A percentile compares a stretch with the other conserved stretches of the same genome.
Conservation (phyloP, 30 jellyfish, hydroid and myxozoan genomes). For the Mastigias papua region DNA sequence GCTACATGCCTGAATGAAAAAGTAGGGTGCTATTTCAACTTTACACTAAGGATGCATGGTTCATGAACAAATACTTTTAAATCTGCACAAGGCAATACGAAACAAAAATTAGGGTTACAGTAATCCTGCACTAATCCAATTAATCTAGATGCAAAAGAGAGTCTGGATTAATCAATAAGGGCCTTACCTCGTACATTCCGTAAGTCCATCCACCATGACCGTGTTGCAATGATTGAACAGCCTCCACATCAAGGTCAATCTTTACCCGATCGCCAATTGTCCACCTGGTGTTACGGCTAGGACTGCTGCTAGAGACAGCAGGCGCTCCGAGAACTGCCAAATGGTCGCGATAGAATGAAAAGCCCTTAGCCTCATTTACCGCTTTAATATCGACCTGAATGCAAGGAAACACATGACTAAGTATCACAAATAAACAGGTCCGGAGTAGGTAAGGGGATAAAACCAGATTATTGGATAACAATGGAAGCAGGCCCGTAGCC, state of each 20-base stretch:
- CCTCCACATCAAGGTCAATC: constrained; percentile 86
- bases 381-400: constrained; percentile 92
- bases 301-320: constrained; percentile 1
- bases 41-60: no score
- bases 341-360: constrained; percentile 88
- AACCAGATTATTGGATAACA: no score
- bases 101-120: no score
- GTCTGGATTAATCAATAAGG: background rate
- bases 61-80: no score
- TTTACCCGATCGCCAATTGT: constrained; percentile 80
- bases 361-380: constrained; percentile 83
- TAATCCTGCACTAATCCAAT: background rate
- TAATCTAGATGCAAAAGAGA: background rate
- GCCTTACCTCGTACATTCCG: constrained; percentile 92
- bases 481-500: no score
- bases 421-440: no score
- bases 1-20: no score
- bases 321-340: constrained; percentile 80
- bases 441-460: no score
- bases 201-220: constrained; percentile 99
- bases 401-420: no score
- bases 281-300: constrained; percentile 53
- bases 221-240: constrained; percentile 85
- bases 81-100: no score
- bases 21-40: no score